These are phyloP conservation scores for Abramis brama DNA, from an alignment of 2,113 vertebrate species.

Conservation along the genomic window DNA sequence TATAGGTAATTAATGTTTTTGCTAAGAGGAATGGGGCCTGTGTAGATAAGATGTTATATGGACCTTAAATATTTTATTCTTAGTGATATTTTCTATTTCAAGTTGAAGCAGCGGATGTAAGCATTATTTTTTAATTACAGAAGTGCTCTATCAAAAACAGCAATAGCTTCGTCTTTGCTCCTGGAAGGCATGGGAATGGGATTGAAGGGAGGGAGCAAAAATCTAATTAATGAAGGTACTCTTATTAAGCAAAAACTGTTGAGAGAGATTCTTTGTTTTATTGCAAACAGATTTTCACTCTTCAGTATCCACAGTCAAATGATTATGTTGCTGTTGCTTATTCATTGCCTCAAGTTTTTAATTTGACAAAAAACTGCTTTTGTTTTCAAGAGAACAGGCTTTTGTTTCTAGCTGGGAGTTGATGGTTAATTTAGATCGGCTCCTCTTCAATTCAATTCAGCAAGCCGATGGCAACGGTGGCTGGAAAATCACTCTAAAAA, in stretches of 20 bases:
- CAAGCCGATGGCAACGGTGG: neutral
- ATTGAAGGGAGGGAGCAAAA: conserved; percentile 18
- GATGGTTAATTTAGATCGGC: neutral
- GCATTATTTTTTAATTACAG: conserved; percentile 33
- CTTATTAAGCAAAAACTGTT: neutral
- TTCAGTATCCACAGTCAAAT: conserved; percentile 21
- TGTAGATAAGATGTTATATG: conserved; percentile 3
- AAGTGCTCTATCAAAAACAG: neutral
- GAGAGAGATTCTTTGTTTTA: conserved; percentile 22
- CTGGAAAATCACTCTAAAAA: neutral
- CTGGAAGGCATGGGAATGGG: conserved; percentile 11
- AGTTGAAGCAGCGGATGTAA: neutral
- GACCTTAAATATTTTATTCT: neutral
- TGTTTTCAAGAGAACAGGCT: neutral
- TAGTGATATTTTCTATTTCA: neutral
- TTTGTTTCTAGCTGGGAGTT: conserved; percentile 7
- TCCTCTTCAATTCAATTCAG: neutral
- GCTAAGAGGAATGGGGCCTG: neutral
- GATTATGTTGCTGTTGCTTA: conserved; percentile 7
- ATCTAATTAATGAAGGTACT: conserved; percentile 36
- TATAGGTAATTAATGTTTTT: conserved; percentile 31
- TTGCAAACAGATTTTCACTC: conserved; percentile 13
- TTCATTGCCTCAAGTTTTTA: conserved; percentile 19
- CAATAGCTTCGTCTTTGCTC: neutral
- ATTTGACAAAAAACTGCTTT: conserved; percentile 7